A percentile compares a stretch with the other conserved stretches of the same genome.
These are phyloP conservation scores for Oostethus manadensis DNA, from an alignment of 2,113 vertebrate genomes.

Conservation along the genomic window DNA sequence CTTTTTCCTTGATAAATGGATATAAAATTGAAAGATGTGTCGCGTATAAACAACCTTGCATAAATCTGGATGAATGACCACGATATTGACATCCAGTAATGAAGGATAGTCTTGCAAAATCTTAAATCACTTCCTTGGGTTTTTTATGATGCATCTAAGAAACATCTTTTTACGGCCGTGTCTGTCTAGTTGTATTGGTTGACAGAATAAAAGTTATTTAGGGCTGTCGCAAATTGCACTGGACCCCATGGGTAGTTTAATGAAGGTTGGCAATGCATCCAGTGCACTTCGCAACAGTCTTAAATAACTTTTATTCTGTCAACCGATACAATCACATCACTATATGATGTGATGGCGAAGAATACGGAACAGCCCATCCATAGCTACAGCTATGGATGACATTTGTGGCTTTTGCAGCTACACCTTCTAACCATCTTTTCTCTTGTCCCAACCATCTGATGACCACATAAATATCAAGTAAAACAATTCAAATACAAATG, in stretches of 20 bases:
- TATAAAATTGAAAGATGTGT: constrained; percentile 29
- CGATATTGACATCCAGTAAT: constrained; percentile 14
- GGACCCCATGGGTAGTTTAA: too few species aligned
- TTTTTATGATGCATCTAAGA: too few species aligned
- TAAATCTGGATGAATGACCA: constrained; percentile 13
- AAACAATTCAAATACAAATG: too few species aligned
- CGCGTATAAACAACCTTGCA: constrained; percentile 12
- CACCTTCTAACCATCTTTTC: too few species aligned
- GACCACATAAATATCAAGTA: too few species aligned
- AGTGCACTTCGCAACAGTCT: not conserved
- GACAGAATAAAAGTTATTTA: not conserved
- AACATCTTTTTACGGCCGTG: not conserved
- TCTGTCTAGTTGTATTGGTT: not conserved
- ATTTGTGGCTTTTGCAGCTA: too few species aligned
- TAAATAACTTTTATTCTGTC: not conserved
- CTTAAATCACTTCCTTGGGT: not conserved
- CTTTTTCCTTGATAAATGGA: constrained; percentile 8
- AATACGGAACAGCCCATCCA: too few species aligned
- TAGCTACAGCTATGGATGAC: too few species aligned
- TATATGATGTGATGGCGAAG: too few species aligned
- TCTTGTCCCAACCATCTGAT: too few species aligned
- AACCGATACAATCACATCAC: not conserved
- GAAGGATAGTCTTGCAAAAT: constrained; percentile 9
- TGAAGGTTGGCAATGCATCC: not conserved
- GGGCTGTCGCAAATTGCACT: not conserved